Conservation (phyloP, 2,888 invertebrate genomes). For the Autographa gamma region DNA sequence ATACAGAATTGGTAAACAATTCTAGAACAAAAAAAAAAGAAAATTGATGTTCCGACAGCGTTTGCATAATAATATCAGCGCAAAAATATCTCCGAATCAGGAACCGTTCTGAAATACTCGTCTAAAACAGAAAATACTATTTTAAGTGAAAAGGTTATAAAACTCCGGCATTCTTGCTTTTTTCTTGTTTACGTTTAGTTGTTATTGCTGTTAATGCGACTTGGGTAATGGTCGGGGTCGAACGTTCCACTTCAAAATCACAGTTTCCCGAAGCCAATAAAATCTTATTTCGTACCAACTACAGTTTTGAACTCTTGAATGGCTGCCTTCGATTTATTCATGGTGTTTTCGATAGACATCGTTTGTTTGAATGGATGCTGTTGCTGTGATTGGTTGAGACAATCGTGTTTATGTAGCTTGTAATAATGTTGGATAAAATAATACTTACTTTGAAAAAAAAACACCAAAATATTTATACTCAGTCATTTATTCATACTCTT, state of each 20-base stretch:
- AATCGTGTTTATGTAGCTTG: conserved; percentile 14
- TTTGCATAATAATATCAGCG: conserved; percentile 1
- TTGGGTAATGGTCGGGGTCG: conserved; percentile 51
- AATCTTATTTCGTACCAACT: conserved; percentile 59
- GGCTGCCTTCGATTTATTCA: conserved; percentile 50
- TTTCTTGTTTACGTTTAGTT: conserved; percentile 38
- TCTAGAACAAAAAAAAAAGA: neutral
- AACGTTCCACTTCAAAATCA: conserved; percentile 49
- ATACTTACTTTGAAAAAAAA: too few species aligned
- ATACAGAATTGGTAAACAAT: too few species aligned
- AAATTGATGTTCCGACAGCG: neutral
- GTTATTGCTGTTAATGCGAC: conserved; percentile 40
- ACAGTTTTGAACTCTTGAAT: conserved; percentile 60
- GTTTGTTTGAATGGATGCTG: conserved; percentile 8
- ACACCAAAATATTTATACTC: too few species aligned
- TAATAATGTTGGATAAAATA: neutral
- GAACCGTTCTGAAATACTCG: neutral
- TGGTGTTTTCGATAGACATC: conserved; percentile 45
- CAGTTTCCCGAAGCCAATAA: conserved; percentile 58
- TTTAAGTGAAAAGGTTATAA: conserved; percentile 2
- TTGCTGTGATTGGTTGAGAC: conserved; percentile 9
- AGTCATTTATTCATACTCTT: too few species aligned
- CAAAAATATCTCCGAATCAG: conserved; percentile 5
- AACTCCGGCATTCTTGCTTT: conserved; percentile 3
- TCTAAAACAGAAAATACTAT: conserved; percentile 1